Conservation (phyloP, 2,888 invertebrate species). For the Pasiphila rectangulata region DNA sequence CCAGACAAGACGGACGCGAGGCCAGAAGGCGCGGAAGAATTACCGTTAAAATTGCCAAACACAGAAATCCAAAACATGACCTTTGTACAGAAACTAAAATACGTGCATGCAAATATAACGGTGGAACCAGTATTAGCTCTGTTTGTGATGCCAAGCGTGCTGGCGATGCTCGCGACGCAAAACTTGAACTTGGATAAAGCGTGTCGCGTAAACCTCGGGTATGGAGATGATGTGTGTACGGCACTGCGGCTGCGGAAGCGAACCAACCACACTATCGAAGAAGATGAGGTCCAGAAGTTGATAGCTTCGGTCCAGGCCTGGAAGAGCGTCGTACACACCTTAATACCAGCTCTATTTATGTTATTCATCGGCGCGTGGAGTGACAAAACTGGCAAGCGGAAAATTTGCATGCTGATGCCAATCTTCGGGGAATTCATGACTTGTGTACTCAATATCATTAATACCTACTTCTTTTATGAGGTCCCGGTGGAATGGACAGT, state of each 20-base stretch:
- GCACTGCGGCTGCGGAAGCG: constrained; percentile 86
- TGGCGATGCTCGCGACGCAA: constrained; percentile 88
- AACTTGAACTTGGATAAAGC: constrained; percentile 93
- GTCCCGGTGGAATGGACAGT: constrained; percentile 77
- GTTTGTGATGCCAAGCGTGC: constrained; percentile 83
- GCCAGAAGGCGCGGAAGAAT: constrained; percentile 48
- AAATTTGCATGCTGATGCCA: constrained; percentile 81
- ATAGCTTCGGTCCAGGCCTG: constrained; percentile 79
- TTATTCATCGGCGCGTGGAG: constrained; percentile 84
- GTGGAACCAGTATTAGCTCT: constrained; percentile 84
- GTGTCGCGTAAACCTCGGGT: constrained; percentile 88
- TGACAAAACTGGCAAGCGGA: constrained; percentile 80
- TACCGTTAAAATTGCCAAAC: constrained; percentile 57
- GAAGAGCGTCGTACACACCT: constrained; percentile 78
- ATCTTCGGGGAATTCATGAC: constrained; percentile 78
- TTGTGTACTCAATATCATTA: constrained; percentile 71
- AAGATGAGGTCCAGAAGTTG: constrained; percentile 82
- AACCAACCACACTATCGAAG: constrained; percentile 83
- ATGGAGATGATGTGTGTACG: constrained; percentile 85
- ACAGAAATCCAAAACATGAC: constrained; percentile 54
- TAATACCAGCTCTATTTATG: constrained; percentile 76
- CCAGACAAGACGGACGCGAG: constrained; percentile 39
- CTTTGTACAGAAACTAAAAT: constrained; percentile 68
- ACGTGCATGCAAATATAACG: constrained; percentile 79
- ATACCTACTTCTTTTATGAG: constrained; percentile 79